Base-by-base conservation (phyloP, 2,888 invertebrate genomes). In the Synergus itoensis region DNA sequence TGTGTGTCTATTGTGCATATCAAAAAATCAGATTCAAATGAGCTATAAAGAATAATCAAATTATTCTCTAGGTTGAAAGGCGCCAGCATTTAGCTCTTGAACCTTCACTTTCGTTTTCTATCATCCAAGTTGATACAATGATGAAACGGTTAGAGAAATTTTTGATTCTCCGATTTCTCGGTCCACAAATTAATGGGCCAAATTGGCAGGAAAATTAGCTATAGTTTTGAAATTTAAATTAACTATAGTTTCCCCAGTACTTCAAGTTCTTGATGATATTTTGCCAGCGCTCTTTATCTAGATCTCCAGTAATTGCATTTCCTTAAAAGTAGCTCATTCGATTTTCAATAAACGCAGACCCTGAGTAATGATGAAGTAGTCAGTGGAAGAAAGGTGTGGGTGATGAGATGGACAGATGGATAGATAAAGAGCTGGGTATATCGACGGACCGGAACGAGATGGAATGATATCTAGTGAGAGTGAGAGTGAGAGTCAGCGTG, bases 331-430 rank as follows among this genome's bases (percentile, higher is more conserved):
- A 67, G 67, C 45, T 7, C 18, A 45, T 69, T 69, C 28, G 48
- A 69, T 69, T 69, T 69, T 48, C 16, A 69, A 69, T 69, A 69
- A 69, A 1, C 48, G 21, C 12, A 45, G 69, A 57, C 41, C 18
- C 41, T 57, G 73, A 73, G 73, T 53, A 73, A 28, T 48, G 57
- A 76, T 76, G 76, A 36, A 40, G 21, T 48, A 60, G 18, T 53
- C n/a, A 53, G 53, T n/a, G 2, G n/a, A 76, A 60, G 62, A 60
- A 76, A 76, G 76, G 76, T 76, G 45, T 76, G 60, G 76, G 43
- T 60, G 63, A 63, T 43, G 43, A 45, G 76, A 76, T 45, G 76
- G 48, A 76, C 18, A 45, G 21, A 62, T 14, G n/a, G 43, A 62
- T 45, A 63, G 21, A 45, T 62, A 45, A 63, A 36, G 11, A 3